These are phyloP conservation scores for Campaea margaritaria DNA, from an alignment of 2,888 invertebrate genomes.

Conservation along the genomic window DNA sequence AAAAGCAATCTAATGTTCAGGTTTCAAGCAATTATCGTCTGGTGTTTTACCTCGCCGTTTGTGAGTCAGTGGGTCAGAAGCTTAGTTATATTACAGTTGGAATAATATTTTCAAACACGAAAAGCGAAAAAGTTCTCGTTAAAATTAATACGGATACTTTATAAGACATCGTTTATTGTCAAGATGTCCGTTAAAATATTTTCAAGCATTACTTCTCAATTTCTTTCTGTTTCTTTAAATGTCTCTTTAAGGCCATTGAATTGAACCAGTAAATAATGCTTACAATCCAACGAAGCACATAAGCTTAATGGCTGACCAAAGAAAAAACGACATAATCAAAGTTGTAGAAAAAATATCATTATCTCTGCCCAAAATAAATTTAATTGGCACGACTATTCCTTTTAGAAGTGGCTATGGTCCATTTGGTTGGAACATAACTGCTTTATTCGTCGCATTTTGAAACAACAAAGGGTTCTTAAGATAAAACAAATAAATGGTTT, in stretches of 20 bases:
- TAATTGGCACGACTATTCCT: constrained; percentile 58
- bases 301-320: constrained; percentile 9
- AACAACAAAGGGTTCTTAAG: constrained; percentile 67
- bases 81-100: too few relatives aligned
- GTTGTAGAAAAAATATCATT: constrained; percentile 31
- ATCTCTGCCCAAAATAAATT: constrained; percentile 53
- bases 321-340: constrained; percentile 1
- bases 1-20: too few relatives aligned
- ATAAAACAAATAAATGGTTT: constrained; percentile 74
- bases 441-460: constrained; percentile 62
- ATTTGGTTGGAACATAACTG: constrained; percentile 70
- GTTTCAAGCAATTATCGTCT: too few relatives aligned
- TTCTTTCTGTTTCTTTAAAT: neutral
- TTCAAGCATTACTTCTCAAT: neutral
- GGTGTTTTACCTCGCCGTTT: too few relatives aligned
- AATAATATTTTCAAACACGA: too few relatives aligned
- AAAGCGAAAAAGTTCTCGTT: too few relatives aligned
- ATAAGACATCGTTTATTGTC: too few relatives aligned
- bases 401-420: constrained; percentile 63
- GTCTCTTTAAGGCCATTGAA: constrained; percentile 5
- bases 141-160: too few relatives aligned
- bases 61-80: too few relatives aligned
- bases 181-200: neutral
- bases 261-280: constrained; percentile 3
- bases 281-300: constrained; percentile 14